These are phyloP conservation scores for Pelagia noctiluca DNA, from an alignment of 30 jellyfish, hydroid and myxozoan species.

Conservation along the genomic window DNA sequence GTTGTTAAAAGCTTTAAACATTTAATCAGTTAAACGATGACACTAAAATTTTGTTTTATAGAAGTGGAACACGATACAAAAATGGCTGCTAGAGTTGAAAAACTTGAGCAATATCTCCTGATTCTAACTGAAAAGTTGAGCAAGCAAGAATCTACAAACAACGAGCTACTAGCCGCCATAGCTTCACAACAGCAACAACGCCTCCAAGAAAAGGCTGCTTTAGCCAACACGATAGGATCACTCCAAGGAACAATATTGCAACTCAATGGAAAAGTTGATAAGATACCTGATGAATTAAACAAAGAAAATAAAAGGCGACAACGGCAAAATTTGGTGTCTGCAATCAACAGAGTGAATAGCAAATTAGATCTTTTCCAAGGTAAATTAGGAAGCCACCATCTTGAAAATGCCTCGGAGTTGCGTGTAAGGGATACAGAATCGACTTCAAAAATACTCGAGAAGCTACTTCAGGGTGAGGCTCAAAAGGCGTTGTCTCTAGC, in stretches of 20 bases:
- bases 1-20: no score
- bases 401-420: conserved; percentile 2
- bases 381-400: neutral
- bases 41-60: conserved; percentile 26
- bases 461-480: conserved; percentile 53
- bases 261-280: conserved; percentile 32
- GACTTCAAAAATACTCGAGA: conserved; percentile 50
- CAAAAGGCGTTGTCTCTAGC: conserved; percentile 32
- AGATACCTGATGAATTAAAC: conserved; percentile 33
- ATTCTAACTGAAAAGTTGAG: conserved; percentile 22
- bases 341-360: conserved; percentile 36
- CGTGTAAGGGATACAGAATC: conserved; percentile 43
- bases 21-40: no score
- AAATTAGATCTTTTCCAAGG: conserved; percentile 31
- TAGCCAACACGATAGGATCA: conserved; percentile 44
- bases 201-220: conserved; percentile 39
- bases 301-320: conserved; percentile 26
- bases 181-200: conserved; percentile 60
- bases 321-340: conserved; percentile 23
- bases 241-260: conserved; percentile 56
- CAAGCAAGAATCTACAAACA: conserved; percentile 47
- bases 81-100: conserved; percentile 53
- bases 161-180: conserved; percentile 47
- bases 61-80: conserved; percentile 26
- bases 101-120: conserved; percentile 40